Conservation (phyloP, 2,888 invertebrate genomes). For the Atethmia centrago region DNA sequence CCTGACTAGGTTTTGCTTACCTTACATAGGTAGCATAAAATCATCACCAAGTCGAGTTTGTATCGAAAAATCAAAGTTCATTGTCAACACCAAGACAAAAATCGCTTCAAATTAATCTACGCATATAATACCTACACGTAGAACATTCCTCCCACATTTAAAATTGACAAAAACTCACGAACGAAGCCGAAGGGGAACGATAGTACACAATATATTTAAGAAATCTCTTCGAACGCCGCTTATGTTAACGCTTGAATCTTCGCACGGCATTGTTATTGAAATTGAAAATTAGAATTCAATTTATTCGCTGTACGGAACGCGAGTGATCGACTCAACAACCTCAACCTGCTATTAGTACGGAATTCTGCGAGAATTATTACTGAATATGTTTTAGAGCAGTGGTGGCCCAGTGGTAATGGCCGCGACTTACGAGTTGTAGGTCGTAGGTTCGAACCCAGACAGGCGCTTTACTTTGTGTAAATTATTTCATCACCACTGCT, state of each 20-base stretch:
- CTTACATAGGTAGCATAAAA: no score
- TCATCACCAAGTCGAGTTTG: background rate
- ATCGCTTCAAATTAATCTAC: background rate
- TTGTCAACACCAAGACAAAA: background rate
- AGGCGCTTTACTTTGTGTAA: no score
- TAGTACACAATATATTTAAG: conserved; percentile 65
- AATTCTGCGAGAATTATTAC: conserved; percentile 61
- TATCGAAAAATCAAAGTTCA: background rate
- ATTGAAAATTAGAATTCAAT: conserved; percentile 86
- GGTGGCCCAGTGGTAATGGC: no score
- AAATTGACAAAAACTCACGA: conserved; percentile 33
- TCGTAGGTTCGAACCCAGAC: no score
- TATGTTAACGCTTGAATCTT: conserved; percentile 74
- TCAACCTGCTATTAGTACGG: conserved; percentile 73
- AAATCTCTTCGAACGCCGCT: conserved; percentile 70
- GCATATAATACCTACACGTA: background rate
- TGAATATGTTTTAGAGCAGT: conserved; percentile 68
- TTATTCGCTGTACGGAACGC: conserved; percentile 75
- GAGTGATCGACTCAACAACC: conserved; percentile 75
- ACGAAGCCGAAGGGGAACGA: conserved; percentile 19
- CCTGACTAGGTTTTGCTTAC: background rate
- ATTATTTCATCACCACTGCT: no score
- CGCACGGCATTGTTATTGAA: conserved; percentile 81
- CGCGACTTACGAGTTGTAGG: no score
- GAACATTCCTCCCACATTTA: conserved; percentile 14